Conservation (phyloP, 2,797 vertebrate genomes). For the Channallabes apus region DNA sequence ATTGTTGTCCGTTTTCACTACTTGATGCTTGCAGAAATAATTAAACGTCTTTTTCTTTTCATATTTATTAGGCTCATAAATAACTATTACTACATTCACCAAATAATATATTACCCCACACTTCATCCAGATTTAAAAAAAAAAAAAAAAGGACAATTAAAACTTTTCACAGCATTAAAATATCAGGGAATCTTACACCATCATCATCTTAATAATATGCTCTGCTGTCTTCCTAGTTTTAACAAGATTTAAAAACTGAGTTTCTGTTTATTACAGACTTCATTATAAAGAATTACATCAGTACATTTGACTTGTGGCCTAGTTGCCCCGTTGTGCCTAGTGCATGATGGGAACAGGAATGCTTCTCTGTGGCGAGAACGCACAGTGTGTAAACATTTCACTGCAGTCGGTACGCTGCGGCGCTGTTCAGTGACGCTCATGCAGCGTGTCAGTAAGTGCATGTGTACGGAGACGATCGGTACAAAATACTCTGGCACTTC, state of each 20-base stretch:
- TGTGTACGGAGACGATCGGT: conserved; percentile 6
- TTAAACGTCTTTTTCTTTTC: conserved; percentile 78
- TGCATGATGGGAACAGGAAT: conserved; percentile 33
- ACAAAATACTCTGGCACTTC: conserved; percentile 45
- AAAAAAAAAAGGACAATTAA: conserved; percentile 82
- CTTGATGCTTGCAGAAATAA: background rate
- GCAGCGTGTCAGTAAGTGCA: conserved; percentile 43
- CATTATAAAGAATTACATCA: conserved; percentile 21
- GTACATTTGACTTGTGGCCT: background rate
- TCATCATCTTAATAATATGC: conserved; percentile 14
- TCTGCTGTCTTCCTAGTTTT: conserved; percentile 18
- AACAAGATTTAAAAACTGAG: conserved; percentile 44
- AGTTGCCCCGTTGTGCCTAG: conserved; percentile 9
- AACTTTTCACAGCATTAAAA: conserved; percentile 85
- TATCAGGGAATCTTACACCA: conserved; percentile 25
- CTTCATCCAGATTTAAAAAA: conserved; percentile 80
- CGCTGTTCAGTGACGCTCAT: conserved; percentile 10
- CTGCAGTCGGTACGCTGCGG: conserved; percentile 15
- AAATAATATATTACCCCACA: conserved; percentile 97
- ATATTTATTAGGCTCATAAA: conserved; percentile 93
- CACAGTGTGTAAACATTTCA: conserved; percentile 38
- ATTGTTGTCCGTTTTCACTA: background rate
- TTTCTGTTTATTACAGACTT: conserved; percentile 31
- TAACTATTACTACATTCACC: conserved; percentile 97
- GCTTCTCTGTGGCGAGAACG: conserved; percentile 36